Conservation (phyloP, 2,113 vertebrate genomes). For the Isurus oxyrinchus region DNA sequence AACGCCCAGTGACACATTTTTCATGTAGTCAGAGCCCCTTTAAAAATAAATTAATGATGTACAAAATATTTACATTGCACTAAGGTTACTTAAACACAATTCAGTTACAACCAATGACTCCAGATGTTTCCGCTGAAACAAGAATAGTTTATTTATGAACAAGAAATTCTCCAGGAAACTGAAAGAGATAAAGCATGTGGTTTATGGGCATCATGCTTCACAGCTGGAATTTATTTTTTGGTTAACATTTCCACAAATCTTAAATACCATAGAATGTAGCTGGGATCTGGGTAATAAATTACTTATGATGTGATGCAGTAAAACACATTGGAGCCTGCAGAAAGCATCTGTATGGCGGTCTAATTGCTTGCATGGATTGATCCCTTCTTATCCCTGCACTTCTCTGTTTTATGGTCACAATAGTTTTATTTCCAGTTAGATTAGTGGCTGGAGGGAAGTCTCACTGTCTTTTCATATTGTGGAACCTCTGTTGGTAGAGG, state of each 20-base stretch:
- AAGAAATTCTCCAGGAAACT: background rate
- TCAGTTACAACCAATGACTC: background rate
- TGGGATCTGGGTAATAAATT: conserved; percentile 6
- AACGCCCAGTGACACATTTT: background rate
- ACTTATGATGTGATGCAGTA: background rate
- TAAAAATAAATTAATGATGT: background rate
- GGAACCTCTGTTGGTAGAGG: background rate
- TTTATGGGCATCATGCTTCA: background rate
- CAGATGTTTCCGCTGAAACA: conserved; percentile 21
- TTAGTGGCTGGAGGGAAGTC: background rate
- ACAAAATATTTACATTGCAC: conserved; percentile 18
- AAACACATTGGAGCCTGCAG: background rate
- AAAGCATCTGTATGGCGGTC: background rate
- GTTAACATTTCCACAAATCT: background rate
- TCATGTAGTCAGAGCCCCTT: background rate
- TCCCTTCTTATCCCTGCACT: no score
- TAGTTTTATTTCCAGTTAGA: background rate
- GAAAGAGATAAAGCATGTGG: background rate
- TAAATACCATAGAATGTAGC: background rate
- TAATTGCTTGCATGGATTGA: background rate
- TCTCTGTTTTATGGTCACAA: background rate
- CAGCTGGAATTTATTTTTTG: background rate
- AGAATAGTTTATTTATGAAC: background rate
- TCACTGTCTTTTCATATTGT: background rate
- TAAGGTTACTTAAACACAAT: background rate